Percentiles rank a stretch among this genome's conserved stretches.
Evolutionary conservation across 1,140 invertebrate species (phyloP).

Genomic region (Gerris buenoi): DNA sequence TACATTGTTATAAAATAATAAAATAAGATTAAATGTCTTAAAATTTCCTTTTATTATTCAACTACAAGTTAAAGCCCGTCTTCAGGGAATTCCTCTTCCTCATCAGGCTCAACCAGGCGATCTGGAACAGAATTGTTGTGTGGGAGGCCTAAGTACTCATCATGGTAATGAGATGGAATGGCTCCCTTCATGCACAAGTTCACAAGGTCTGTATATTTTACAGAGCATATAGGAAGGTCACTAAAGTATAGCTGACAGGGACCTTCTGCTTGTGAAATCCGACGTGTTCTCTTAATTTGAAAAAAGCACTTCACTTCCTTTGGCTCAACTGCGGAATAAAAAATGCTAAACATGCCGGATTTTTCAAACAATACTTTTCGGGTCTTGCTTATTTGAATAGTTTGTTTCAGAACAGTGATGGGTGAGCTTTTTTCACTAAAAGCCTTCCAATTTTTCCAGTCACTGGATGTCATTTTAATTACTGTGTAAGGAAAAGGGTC

Average conservation of each 20-base stretch:
- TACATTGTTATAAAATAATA: no score
- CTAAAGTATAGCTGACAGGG: neutral
- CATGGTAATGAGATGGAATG: neutral
- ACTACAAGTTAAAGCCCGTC: no score
- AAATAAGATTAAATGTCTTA: no score
- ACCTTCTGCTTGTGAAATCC: neutral
- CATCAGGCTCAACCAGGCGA: neutral
- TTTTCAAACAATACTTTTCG: no score
- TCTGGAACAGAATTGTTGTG: neutral
- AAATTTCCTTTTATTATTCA: no score
- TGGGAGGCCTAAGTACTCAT: neutral
- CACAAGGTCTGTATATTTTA: neutral
- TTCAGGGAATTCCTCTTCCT: no score
- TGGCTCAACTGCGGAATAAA: neutral
- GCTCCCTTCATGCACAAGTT: neutral
- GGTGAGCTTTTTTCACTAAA: neutral
- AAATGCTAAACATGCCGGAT: neutral
- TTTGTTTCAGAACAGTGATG: neutral
- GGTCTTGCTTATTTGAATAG: neutral
- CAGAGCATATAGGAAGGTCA: neutral
- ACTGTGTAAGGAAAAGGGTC: neutral
- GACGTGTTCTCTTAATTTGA: neutral
- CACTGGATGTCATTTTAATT: neutral
- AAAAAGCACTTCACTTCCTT: neutral
- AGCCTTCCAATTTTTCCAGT: neutral